phyloP scores from a whole-genome alignment of 2,113 vertebrate species.

The Aptenodytes patagonicus region DNA sequence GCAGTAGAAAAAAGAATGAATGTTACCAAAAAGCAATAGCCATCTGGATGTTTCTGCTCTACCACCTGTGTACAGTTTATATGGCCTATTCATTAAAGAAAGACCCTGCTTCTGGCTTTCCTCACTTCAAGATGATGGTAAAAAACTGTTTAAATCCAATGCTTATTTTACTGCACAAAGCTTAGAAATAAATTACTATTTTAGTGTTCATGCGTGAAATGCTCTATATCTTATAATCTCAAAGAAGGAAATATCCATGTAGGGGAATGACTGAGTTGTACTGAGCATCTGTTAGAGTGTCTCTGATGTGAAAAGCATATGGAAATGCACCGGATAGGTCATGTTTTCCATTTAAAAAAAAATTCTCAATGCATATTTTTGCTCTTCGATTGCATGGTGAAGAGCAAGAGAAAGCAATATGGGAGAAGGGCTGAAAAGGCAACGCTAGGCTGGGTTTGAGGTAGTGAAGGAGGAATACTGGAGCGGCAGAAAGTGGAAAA shows the following conservation, averaged over 20 bases:
- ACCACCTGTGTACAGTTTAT: background rate
- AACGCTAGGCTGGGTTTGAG: background rate
- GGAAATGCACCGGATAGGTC: background rate
- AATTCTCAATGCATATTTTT: background rate
- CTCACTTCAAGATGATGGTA: background rate
- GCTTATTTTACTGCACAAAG: background rate
- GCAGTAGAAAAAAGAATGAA: background rate
- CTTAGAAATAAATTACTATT: background rate
- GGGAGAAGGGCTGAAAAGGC: background rate
- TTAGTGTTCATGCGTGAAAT: background rate
- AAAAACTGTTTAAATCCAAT: background rate
- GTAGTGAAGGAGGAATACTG: background rate
- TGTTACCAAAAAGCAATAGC: background rate
- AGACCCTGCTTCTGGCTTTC: background rate
- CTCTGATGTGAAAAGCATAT: background rate
- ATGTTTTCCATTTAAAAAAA: background rate
- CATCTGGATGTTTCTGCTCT: slow-evolving; percentile 6
- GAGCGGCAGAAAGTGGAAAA: background rate
- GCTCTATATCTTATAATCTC: background rate
- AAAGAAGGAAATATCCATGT: background rate
- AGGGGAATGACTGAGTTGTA: background rate
- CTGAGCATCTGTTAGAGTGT: background rate
- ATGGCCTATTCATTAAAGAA: background rate
- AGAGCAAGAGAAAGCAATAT: background rate
- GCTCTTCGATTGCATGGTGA: background rate